Base-by-base conservation (phyloP, 1,140 invertebrate species). In the Zaprionus africanus region DNA sequence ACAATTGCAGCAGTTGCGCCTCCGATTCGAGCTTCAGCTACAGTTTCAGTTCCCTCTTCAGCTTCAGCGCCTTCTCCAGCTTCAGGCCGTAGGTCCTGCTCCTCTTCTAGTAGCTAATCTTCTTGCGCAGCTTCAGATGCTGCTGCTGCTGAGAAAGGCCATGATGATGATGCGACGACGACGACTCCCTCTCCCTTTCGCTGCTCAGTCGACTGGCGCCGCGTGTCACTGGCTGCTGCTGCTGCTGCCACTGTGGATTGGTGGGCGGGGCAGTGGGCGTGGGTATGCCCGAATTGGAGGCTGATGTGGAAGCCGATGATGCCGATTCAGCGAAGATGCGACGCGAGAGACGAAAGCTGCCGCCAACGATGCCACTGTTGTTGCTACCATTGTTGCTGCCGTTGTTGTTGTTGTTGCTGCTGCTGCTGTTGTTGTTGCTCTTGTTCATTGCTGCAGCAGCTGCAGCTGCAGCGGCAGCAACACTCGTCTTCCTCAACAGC, bases 111-210 rank as follows among this genome's bases (percentile, higher is more conserved):
- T 92, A 92, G 82, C 91, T 92, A 46, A 92, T 91, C 76, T 92
- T 92, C 61, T 92, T 92, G 51, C 91, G 91, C 63, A 92, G 68
- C 76, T 92, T 92, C 5, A 91, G 72, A 31, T 85, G 82, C 49
- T 87, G 79, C 24, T 69, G 78, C 41, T 76, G 76, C 4, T 68
- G 31, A 34, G 31, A 34, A 34, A 11, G 31, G 3, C 9, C 0
- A 3, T 34, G 31, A 34, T 34, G 31, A 34, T 34, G 31, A 34
- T 34, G 31, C 9, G 31, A 34, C 9, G 31, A 34, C 9, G 31
- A 34, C 3, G 31, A 34, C 9, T 34, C 31, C 9, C 41, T 17
- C 19, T 46, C 41, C n/a, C n/a, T n/a, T 17, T 90, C 79, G 43
- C 71, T 73, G 34, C 68, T 77, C 69, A 88, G 22, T 7, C 84